Base-by-base conservation (phyloP, 2,888 invertebrate genomes). In the Polia nebulosa region DNA sequence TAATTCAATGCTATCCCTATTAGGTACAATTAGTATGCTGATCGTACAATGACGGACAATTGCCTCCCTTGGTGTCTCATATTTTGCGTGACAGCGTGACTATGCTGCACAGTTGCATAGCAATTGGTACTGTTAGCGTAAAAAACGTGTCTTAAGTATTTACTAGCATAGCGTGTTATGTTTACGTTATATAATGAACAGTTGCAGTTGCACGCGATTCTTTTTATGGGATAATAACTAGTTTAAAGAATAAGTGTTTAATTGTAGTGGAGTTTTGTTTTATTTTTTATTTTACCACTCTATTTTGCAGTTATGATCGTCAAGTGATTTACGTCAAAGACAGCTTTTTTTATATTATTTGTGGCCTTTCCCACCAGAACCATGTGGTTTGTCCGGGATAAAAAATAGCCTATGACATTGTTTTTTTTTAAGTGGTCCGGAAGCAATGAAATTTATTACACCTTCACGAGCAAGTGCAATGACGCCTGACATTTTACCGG, bases 1-100 rank as follows among this genome's bases (percentile, higher is more conserved):
- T 59, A 25, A 75, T 66, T 78, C 55, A 72, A 68, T 71, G 56
- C 55, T 59, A 44, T 51, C 41, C 66, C 45, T 66, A 73, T 58
- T 79, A 56, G 29, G 32, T 44, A 49, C 51, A 73, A 81, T 81
- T 79, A 70, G 61, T 64, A 68, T 69, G 51, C 53, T 32, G 53
- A 56, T 70, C 58, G 39, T 52, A 63, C 29, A 65, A 67, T 58
- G 53, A 27, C 41, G 53, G 39, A 55, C 68, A 64, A 65, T 80
- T 80, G 68, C n/a, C 47, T 65, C 51, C 53, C 57, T 74, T 66
- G n/a, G 49, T 15, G 39, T 61, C 15, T 39, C 57, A 1, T 49
- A 15, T 44, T 44, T 49, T 36, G 25, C 45, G 44, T 68, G 68
- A 63, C 52, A 27, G 29, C 44, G 39, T 64, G 63, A 66, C 45